These are phyloP conservation scores for Neocrepidodera transversa DNA, from an alignment of 2,888 invertebrate species.

Conservation along the genomic window DNA sequence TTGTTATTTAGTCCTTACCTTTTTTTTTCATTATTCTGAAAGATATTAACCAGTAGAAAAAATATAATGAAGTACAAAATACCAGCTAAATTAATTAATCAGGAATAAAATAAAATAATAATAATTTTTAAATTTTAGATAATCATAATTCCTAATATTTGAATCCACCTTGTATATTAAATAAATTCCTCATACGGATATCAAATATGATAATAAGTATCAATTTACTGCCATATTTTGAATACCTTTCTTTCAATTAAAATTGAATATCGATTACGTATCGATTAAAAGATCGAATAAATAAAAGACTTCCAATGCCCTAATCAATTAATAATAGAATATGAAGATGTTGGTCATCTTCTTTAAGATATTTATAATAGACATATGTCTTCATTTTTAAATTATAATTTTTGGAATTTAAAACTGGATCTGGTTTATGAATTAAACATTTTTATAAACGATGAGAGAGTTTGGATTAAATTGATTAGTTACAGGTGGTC, in stretches of 20 bases:
- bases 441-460: slow-evolving; percentile 25
- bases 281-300: slow-evolving; percentile 23
- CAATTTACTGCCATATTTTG: slow-evolving; percentile 12
- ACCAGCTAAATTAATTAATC: too few relatives aligned
- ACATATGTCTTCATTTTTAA: slow-evolving; percentile 29
- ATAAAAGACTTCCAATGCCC: slow-evolving; percentile 19
- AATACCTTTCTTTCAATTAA: slow-evolving; percentile 25
- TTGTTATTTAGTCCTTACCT: too few relatives aligned
- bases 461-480: not conserved
- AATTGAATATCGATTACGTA: slow-evolving; percentile 30
- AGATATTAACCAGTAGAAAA: too few relatives aligned
- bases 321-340: slow-evolving; percentile 29
- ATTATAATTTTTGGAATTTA: slow-evolving; percentile 31
- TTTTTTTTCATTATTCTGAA: too few relatives aligned
- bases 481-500: slow-evolving; percentile 4
- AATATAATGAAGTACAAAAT: too few relatives aligned
- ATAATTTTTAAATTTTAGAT: too few relatives aligned
- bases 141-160: too few relatives aligned
- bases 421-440: slow-evolving; percentile 30
- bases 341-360: slow-evolving; percentile 20
- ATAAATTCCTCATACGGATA: too few relatives aligned
- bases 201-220: slow-evolving; percentile 18
- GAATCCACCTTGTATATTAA: too few relatives aligned
- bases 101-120: too few relatives aligned
- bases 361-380: slow-evolving; percentile 23